phyloP scores from a whole-genome alignment of 2,888 invertebrate genomes.

The Pachycephus smyrnensis region DNA sequence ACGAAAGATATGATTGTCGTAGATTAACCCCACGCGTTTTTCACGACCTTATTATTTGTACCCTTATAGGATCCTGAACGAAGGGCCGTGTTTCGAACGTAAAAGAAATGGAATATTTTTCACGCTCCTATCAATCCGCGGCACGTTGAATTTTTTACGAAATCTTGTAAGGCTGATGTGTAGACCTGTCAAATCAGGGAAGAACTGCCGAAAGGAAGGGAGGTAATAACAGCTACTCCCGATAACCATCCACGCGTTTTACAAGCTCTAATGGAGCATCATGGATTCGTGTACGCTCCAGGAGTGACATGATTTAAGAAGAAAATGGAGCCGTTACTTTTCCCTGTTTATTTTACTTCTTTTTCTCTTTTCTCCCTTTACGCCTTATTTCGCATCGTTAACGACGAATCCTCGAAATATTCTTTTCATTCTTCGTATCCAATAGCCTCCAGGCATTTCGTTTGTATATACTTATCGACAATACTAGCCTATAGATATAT shows the following conservation, averaged over 20 bases:
- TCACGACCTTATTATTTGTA: not conserved
- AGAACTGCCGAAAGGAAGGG: not conserved
- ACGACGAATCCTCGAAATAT: not conserved
- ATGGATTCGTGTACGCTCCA: not conserved
- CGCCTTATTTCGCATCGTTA: not conserved
- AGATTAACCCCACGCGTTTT: not conserved
- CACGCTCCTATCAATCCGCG: not conserved
- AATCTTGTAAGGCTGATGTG: not conserved
- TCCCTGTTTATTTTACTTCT: not conserved
- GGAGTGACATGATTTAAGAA: not conserved
- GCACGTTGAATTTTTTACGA: not conserved
- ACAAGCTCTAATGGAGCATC: not conserved
- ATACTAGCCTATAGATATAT: not conserved
- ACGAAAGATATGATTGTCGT: not conserved
- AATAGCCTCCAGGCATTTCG: not conserved
- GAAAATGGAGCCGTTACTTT: not conserved
- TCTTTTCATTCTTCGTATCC: constrained; percentile 11
- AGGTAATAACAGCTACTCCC: not conserved
- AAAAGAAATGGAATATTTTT: not conserved
- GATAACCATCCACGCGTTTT: not conserved
- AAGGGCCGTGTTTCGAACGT: not conserved
- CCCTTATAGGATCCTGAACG: not conserved
- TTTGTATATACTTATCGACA: not conserved
- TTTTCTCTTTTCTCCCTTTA: not conserved
- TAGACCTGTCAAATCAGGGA: not conserved